phyloP scores from a whole-genome alignment of 35 echinoderm and acorn worm genomes.

The Apostichopus japonicus region DNA sequence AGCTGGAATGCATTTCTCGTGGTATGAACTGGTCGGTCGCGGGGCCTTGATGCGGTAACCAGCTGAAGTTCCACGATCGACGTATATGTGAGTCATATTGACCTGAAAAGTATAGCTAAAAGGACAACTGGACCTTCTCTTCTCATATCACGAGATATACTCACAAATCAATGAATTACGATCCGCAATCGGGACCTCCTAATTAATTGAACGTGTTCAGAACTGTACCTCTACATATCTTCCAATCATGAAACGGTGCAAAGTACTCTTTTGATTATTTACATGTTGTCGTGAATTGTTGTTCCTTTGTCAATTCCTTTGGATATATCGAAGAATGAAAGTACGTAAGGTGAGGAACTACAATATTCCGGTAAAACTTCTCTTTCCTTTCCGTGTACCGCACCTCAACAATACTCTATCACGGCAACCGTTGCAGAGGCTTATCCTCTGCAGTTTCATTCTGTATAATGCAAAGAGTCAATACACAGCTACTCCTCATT shows the following conservation, averaged over 20 bases:
- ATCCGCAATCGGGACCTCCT: not conserved
- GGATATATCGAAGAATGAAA: too few species aligned
- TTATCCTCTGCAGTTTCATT: not conserved
- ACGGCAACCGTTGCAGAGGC: too few species aligned
- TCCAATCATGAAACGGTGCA: not conserved
- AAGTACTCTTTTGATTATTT: not conserved
- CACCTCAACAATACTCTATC: too few species aligned
- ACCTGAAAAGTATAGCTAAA: not conserved
- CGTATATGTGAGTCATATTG: conserved; percentile 46
- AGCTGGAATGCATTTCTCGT: conserved; percentile 51
- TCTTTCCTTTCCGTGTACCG: too few species aligned
- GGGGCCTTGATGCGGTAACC: conserved; percentile 29
- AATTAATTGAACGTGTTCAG: not conserved
- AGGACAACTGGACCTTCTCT: not conserved
- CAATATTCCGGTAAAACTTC: too few species aligned
- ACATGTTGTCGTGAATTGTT: too few species aligned
- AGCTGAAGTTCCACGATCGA: conserved; percentile 36
- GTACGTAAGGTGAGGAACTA: too few species aligned
- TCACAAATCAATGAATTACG: not conserved
- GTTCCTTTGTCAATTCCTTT: too few species aligned
- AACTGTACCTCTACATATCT: not conserved
- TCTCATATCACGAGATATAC: not conserved
- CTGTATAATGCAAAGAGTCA: not conserved
- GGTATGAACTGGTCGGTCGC: conserved; percentile 29
- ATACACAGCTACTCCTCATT: not conserved